Conservation (phyloP, 2,113 vertebrate species). For the Corythoichthys haematopterus region DNA sequence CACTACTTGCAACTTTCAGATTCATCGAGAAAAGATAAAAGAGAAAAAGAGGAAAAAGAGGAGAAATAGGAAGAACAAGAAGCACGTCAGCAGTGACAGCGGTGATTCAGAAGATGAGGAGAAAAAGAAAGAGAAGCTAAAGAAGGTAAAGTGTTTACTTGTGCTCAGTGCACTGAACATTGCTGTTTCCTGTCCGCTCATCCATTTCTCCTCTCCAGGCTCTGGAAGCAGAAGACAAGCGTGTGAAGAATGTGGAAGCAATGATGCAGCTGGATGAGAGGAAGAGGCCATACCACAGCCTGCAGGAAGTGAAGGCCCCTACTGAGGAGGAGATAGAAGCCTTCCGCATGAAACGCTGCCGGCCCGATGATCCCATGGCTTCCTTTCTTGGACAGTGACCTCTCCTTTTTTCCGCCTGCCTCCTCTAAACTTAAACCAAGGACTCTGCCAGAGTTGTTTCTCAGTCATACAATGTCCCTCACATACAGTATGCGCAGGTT, state of each 20-base stretch:
- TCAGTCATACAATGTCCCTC: slow-evolving; percentile 8
- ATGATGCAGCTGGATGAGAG: slow-evolving; percentile 89
- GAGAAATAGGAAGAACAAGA: slow-evolving; percentile 81
- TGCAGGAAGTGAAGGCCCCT: slow-evolving; percentile 83
- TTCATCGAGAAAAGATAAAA: slow-evolving; percentile 90
- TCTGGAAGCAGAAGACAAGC: slow-evolving; percentile 87
- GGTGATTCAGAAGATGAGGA: slow-evolving; percentile 90
- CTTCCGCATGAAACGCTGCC: slow-evolving; percentile 87
- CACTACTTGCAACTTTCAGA: slow-evolving; percentile 59
- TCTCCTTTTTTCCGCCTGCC: background rate
- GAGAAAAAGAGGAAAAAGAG: slow-evolving; percentile 92
- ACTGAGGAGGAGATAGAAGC: slow-evolving; percentile 98
- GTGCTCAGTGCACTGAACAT: background rate
- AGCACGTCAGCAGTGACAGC: slow-evolving; percentile 80
- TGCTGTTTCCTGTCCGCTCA: background rate
- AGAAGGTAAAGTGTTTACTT: slow-evolving; percentile 75
- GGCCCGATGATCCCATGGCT: slow-evolving; percentile 93
- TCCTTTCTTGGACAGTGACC: slow-evolving; percentile 84
- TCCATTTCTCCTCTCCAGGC: slow-evolving; percentile 69
- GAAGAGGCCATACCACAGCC: slow-evolving; percentile 86
- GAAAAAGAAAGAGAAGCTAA: slow-evolving; percentile 90
- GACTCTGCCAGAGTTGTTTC: slow-evolving; percentile 21
- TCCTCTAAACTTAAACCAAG: background rate
- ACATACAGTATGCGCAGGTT: background rate
- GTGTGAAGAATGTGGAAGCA: slow-evolving; percentile 82